Conservation (phyloP, 2,113 vertebrate genomes). For the Motacilla tschutschensis region DNA sequence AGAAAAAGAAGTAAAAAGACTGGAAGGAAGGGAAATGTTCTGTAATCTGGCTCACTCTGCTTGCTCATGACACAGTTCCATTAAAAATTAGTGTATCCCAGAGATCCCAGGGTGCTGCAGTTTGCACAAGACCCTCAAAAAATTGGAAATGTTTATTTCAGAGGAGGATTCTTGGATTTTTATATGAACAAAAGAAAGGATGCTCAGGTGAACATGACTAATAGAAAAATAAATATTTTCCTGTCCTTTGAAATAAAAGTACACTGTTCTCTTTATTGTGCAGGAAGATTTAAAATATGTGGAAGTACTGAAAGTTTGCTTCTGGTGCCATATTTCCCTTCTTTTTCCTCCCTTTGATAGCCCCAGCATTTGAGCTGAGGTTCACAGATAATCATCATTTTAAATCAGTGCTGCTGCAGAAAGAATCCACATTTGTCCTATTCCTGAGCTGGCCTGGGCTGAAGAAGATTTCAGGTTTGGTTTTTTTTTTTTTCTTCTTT, state of each 20-base stretch:
- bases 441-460: background rate
- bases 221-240: background rate
- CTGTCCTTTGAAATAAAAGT: background rate
- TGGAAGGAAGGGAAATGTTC: background rate
- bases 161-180: background rate
- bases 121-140: background rate
- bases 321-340: background rate
- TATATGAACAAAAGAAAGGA: background rate
- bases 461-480: background rate
- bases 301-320: background rate
- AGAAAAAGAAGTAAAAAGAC: background rate
- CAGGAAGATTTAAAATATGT: background rate
- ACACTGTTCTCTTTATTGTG: background rate
- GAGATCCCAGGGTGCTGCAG: background rate
- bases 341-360: background rate
- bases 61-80: background rate
- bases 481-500: background rate
- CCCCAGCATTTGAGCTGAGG: background rate
- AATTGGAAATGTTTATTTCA: background rate
- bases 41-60: background rate
- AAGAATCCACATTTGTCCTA: background rate
- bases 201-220: fast-evolving
- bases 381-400: background rate
- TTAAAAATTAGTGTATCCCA: background rate
- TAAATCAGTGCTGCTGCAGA: background rate